Percentiles rank a stretch among this genome's conserved stretches.
Conservation (phyloP, 1,140 invertebrate genomes). For the Hesperophylax magnus region DNA sequence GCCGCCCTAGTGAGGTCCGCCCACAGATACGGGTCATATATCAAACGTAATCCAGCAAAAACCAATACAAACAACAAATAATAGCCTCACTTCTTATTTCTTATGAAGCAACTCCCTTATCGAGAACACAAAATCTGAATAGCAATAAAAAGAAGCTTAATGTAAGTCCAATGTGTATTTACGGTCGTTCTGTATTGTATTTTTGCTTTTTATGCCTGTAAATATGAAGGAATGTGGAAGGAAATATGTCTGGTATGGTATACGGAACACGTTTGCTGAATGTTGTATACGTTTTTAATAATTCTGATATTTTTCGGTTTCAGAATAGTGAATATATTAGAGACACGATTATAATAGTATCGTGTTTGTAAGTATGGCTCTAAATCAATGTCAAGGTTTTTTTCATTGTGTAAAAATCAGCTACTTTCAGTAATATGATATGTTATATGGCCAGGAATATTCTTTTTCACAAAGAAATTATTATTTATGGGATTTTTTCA, state of each 20-base stretch:
- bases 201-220: conserved; percentile 1
- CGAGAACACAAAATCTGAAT: conserved; percentile 26
- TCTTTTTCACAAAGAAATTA: no score
- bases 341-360: no score
- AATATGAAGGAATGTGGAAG: conserved; percentile 3
- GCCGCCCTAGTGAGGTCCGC: neutral
- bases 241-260: conserved; percentile 5
- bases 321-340: no score
- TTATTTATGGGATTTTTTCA: no score
- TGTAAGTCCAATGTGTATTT: conserved; percentile 16
- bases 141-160: conserved; percentile 35
- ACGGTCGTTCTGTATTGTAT: conserved; percentile 7
- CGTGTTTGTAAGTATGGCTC: no score
- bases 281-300: neutral
- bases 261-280: conserved; percentile 5
- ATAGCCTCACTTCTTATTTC: neutral
- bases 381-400: no score
- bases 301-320: neutral
- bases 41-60: conserved; percentile 14
- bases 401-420: no score
- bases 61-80: neutral
- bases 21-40: conserved; percentile 25
- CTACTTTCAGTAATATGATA: no score
- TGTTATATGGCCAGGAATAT: no score
- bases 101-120: neutral